Evolutionary conservation across 1,140 invertebrate species (phyloP).

Genomic region (Proctacanthus coquilletti): DNA sequence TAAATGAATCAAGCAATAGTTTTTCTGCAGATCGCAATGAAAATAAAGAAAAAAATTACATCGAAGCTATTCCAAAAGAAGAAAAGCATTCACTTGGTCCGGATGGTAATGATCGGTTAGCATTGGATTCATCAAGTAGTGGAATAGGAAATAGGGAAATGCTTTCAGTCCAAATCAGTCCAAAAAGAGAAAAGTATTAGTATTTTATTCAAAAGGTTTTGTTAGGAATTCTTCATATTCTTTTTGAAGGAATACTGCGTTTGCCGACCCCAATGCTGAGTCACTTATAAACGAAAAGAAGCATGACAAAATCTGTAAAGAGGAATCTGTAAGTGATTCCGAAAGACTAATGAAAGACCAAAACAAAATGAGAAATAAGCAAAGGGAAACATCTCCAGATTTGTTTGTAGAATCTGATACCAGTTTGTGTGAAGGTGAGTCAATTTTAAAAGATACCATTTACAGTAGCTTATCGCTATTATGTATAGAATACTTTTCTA

Average conservation of each 20-base stretch:
- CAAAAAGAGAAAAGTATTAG: too few species aligned
- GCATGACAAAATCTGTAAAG: constrained; percentile 13
- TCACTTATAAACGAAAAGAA: not conserved
- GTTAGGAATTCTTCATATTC: constrained; percentile 11
- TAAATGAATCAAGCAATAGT: constrained; percentile 5
- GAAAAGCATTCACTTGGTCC: too few species aligned
- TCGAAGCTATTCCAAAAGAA: too few species aligned
- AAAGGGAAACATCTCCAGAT: constrained; percentile 18
- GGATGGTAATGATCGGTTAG: too few species aligned
- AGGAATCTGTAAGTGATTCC: constrained; percentile 19
- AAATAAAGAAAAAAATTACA: not conserved
- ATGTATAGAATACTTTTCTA: too few species aligned
- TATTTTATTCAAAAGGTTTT: constrained; percentile 15
- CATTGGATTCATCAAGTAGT: too few species aligned
- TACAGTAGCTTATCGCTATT: too few species aligned
- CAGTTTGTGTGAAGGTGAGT: constrained; percentile 5
- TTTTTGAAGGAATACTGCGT: constrained; percentile 14
- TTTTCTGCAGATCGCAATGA: not conserved
- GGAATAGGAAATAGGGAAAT: too few species aligned
- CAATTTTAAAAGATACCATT: too few species aligned
- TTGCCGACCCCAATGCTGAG: not conserved
- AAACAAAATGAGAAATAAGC: not conserved
- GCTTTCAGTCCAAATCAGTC: too few species aligned
- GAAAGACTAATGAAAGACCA: constrained; percentile 11
- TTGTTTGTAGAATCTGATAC: constrained; percentile 23